Conservation (phyloP, 2,888 invertebrate species). For the Caenorhabditis wallacei region DNA sequence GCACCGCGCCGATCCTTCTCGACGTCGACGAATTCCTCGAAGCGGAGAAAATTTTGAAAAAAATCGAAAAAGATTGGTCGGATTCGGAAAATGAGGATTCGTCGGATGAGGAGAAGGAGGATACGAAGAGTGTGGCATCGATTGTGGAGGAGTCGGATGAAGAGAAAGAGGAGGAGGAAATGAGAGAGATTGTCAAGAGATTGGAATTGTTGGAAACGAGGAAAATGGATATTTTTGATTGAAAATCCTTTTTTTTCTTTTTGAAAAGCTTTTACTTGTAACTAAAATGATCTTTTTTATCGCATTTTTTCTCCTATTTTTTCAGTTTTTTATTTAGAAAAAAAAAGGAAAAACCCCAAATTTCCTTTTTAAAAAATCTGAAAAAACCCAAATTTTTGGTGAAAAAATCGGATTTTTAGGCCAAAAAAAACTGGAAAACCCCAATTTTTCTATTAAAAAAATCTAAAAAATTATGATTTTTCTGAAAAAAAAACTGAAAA, state of each 20-base stretch:
- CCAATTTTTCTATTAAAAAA: too few relatives aligned
- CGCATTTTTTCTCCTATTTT: too few relatives aligned
- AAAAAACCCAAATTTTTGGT: too few relatives aligned
- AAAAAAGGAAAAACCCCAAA: too few relatives aligned
- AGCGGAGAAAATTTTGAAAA: constrained; percentile 8
- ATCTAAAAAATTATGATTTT: too few relatives aligned
- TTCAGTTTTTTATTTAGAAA: too few relatives aligned
- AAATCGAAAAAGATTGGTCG: constrained; percentile 1
- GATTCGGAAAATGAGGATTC: not conserved
- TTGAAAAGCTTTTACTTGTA: too few relatives aligned
- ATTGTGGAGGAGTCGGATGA: constrained; percentile 21
- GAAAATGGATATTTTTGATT: not conserved
- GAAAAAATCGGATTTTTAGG: too few relatives aligned
- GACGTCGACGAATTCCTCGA: constrained; percentile 13
- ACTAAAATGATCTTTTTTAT: too few relatives aligned
- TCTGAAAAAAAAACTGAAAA: too few relatives aligned
- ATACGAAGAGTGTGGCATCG: constrained; percentile 28
- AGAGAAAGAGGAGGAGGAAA: constrained; percentile 27
- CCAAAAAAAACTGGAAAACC: too few relatives aligned
- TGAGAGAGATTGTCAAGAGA: constrained; percentile 17
- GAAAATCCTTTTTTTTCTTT: not conserved
- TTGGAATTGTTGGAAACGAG: constrained; percentile 12
- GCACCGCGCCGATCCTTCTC: constrained; percentile 13
- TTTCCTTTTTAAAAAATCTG: too few relatives aligned
- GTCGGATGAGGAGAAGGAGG: not conserved